Percentiles rank a stretch among this genome's conserved stretches.
Evolutionary conservation across 2,113 vertebrate genomes (phyloP).

Genomic region (Pelvicachromis taeniatus): DNA sequence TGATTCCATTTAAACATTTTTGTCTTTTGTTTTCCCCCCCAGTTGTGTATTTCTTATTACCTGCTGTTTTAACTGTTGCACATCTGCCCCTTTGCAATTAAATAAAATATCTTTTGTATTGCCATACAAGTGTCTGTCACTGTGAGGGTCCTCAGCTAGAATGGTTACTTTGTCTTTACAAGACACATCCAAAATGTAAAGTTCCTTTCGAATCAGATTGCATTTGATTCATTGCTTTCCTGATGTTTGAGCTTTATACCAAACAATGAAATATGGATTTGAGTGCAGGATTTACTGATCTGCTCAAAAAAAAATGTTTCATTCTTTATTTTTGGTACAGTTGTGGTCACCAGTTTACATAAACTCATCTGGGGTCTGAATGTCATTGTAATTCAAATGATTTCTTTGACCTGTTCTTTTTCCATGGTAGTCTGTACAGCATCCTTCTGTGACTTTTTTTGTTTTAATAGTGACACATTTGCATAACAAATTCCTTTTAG

Average conservation of each 20-base stretch:
- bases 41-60: conserved; percentile 48
- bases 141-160: not conserved
- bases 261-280: not conserved
- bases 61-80: conserved; percentile 39
- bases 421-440: too few species aligned
- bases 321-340: not conserved
- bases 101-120: conserved; percentile 66
- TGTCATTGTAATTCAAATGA: too few species aligned
- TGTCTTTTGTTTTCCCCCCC: not conserved
- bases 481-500: not conserved
- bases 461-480: not conserved
- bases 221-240: not conserved
- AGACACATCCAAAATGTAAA: not conserved
- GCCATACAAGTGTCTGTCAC: not conserved
- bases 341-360: rapidly evolving
- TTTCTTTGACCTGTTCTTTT: too few species aligned
- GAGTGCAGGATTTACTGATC: too few species aligned
- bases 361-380: too few species aligned
- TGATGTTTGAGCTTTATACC: not conserved
- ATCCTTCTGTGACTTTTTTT: too few species aligned
- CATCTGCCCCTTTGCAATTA: conserved; percentile 61
- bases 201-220: not conserved
- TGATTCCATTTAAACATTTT: conserved; percentile 15
- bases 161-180: not conserved
- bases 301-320: too few species aligned